Conservation (phyloP, 2,888 invertebrate species). For the Pardosa pseudoannulata region DNA sequence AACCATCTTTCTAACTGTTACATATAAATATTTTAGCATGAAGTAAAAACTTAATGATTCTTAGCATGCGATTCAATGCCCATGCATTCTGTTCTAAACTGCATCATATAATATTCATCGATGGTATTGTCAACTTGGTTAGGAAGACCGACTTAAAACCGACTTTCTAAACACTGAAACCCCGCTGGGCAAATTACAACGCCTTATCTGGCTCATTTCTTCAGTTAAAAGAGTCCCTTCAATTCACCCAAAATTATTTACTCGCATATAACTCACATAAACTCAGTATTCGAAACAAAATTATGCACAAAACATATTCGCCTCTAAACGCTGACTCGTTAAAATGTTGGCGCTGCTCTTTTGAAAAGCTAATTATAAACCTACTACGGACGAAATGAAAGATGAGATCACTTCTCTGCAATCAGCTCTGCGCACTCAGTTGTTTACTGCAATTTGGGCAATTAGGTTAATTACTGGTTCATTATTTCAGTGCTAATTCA, state of each 20-base stretch:
- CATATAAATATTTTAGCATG: too few relatives aligned
- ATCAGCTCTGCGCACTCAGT: conserved; percentile 38
- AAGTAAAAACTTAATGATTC: too few relatives aligned
- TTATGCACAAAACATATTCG: conserved; percentile 20
- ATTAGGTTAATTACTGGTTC: conserved; percentile 63
- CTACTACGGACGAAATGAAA: conserved; percentile 22
- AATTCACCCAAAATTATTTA: conserved; percentile 18
- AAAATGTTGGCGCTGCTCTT: conserved; percentile 43
- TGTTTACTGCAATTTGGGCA: conserved; percentile 56
- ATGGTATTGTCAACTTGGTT: too few relatives aligned
- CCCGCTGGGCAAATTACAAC: too few relatives aligned
- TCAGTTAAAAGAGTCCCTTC: too few relatives aligned
- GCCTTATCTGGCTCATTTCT: too few relatives aligned
- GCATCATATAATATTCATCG: too few relatives aligned
- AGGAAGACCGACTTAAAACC: too few relatives aligned
- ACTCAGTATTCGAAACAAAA: conserved; percentile 34
- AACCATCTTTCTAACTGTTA: too few relatives aligned
- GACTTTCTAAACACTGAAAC: too few relatives aligned
- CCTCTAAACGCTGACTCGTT: conserved; percentile 42
- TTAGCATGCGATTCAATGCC: too few relatives aligned
- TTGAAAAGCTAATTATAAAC: conserved; percentile 59
- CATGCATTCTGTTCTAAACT: too few relatives aligned
- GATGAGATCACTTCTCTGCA: conserved; percentile 39
- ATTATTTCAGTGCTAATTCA: conserved; percentile 49
- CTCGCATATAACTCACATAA: conserved; percentile 25